These are phyloP conservation scores for Oikopleura vanhoeffeni DNA, from an alignment of 23 tunicate species.

Conservation along the genomic window DNA sequence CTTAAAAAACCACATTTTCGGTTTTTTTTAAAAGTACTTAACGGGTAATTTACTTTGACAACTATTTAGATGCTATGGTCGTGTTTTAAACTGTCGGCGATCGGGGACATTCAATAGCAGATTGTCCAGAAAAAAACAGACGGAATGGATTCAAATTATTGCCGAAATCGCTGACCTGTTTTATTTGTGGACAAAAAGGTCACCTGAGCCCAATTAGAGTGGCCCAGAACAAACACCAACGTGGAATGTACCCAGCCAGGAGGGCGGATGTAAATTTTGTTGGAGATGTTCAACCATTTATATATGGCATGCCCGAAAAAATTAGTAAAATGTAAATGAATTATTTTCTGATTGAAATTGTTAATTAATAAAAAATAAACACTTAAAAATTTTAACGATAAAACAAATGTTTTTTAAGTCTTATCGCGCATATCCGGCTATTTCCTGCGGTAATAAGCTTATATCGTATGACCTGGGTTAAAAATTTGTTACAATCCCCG, in stretches of 20 bases:
- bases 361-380: too few relatives aligned
- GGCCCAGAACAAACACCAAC: slow-evolving; percentile 70
- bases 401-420: too few relatives aligned
- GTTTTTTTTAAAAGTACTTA: too few relatives aligned
- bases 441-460: too few relatives aligned
- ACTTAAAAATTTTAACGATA: too few relatives aligned
- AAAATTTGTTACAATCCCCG: too few relatives aligned
- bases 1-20: too few relatives aligned
- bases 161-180: slow-evolving; percentile 54
- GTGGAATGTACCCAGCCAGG: slow-evolving; percentile 72
- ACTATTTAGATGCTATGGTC: slow-evolving; percentile 19
- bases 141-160: slow-evolving; percentile 40
- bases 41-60: too few relatives aligned
- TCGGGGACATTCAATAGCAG: slow-evolving; percentile 94
- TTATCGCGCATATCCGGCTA: too few relatives aligned
- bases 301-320: slow-evolving; percentile 67
- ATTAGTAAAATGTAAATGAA: too few relatives aligned
- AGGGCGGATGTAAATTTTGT: slow-evolving; percentile 56
- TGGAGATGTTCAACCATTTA: slow-evolving; percentile 53
- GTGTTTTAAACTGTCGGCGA: slow-evolving; percentile 87
- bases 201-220: slow-evolving; percentile 57
- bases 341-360: too few relatives aligned
- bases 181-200: slow-evolving; percentile 72
- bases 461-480: too few relatives aligned
- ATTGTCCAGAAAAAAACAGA: slow-evolving; percentile 47